Evolutionary conservation across 2,888 invertebrate species (phyloP).

Genomic region (Chymomyza fuscimana): DNA sequence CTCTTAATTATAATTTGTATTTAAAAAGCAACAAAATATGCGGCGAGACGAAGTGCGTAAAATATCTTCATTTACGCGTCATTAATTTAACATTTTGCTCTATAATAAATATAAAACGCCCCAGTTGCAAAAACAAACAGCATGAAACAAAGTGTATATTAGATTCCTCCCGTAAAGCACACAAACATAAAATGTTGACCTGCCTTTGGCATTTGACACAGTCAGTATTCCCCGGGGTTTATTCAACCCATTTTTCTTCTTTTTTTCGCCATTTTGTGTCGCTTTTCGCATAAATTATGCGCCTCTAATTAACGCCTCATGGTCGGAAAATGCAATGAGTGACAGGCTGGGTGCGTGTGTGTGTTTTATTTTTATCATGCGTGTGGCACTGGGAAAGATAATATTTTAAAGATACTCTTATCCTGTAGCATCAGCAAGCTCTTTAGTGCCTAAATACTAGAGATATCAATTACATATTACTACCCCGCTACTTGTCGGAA

Average conservation of each 20-base stretch:
- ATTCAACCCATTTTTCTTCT: not conserved
- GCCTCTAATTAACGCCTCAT: not conserved
- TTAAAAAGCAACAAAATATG: conserved; percentile 27
- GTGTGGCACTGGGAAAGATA: no score
- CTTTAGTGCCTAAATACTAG: no score
- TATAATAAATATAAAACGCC: conserved; percentile 10
- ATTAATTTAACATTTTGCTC: conserved; percentile 19
- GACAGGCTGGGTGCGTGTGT: not conserved
- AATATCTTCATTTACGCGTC: conserved; percentile 5
- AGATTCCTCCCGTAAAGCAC: not conserved
- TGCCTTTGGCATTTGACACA: not conserved
- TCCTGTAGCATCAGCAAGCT: no score
- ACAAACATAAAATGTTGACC: not conserved
- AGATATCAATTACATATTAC: no score
- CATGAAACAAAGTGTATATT: not conserved
- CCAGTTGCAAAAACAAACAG: not conserved
- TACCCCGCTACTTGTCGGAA: no score
- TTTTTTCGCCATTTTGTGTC: not conserved
- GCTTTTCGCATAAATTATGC: conserved; percentile 1
- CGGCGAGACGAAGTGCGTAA: not conserved
- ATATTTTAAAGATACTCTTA: no score
- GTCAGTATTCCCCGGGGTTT: not conserved
- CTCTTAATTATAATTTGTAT: conserved; percentile 37
- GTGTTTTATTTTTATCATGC: not conserved
- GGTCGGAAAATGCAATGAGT: not conserved